Evolutionary conservation across 37 sponge, comb jelly and placozoan genomes (phyloP), one percentile per base, ranked within the genome.

Genomic region (Eunapius fragilis): DNA sequence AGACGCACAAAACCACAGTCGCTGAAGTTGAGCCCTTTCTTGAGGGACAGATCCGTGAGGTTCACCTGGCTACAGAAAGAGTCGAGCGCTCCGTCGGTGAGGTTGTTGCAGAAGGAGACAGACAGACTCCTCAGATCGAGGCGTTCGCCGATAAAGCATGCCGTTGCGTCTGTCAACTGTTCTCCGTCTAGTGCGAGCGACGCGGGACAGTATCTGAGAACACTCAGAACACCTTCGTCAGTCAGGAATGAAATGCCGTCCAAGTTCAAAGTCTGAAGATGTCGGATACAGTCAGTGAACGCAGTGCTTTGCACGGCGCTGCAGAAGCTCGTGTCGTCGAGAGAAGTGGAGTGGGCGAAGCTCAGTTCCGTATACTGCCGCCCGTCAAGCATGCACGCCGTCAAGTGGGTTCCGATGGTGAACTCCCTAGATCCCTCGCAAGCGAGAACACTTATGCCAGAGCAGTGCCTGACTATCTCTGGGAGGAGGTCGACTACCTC

Each of bases 141-240:
- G 27, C 24, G 0, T 25, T 73, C 25, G 25, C 80, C 80, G 23
- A 83, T 74, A 31, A 49, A 58, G 3, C 37, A 13, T 0, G 48
- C 67, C 28, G 75, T 58, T 30, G 45, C 31, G 75, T 83, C 84
- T 2, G 84, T 83, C 58, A 83, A 67, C 25, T 31, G 17, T 45
- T 83, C 84, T 27, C 84, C 84, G 67, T 83, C 84, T 10, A 47
- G 67, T 28, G 37, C n/a, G 22, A 83, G 49, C 3, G 84, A 67
- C 34, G 9, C 9, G 11, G 84, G 84, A 33, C 84, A 83, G 34
- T 45, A 3, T n/a, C 27, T 45, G 25, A 83, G 75, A 26, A 83
- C 32, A 10, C 38, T 75, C 25, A 50, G 67, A 0, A n/a, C 37
- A 2, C 84, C 84, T 19, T 32, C 11, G 28, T 83, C 84, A 14